Evolutionary conservation across 2,113 vertebrate species (phyloP), one percentile per base, ranked within the genome.

Genomic region (Cyphomyrus discorhynchus): DNA sequence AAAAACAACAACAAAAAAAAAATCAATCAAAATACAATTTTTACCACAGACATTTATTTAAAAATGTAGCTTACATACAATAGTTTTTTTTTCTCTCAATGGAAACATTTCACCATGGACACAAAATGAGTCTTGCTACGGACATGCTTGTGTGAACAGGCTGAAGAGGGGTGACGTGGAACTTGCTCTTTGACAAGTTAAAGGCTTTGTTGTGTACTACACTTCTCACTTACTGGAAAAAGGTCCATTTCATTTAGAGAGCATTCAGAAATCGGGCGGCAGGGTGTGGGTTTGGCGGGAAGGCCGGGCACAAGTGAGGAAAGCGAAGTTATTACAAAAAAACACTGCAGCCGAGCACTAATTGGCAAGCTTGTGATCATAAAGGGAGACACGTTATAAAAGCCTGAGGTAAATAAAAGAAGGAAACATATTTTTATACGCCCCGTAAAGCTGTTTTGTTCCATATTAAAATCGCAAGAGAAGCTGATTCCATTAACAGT

Each of bases 381-480:
- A 90, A 90, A 86, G 77, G 80, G 89, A 90, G 91, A 89, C 87
- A 87, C 89, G 13, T 82, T 45, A 80, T 93, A 91, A 92, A 90
- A 84, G 90, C 10, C 86, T 90, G 87, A 91, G 89, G 92, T 93
- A 93, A 92, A 93, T 90, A 92, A 91, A 92, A 21, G 13, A 27
- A 91, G 39, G 88, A 92, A 91, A 91, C 86, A 89, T 91, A 91
- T 90, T 93, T 92, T 92, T 91, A 91, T 87, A 91, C 50, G 83
- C 91, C 87, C 90, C 90, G 50, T 90, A 90, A 87, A 88, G 87
- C 90, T 88, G 88, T 90, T 93, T 93, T 90, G 86, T 93, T 94
- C 92, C 91, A 91, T 90, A 92, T 92, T 87, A 92, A 93, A 93
- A 90, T 87, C 84, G 49, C n/a, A 66, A 91, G 88, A 89, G 85